A percentile compares a stretch with the other conserved stretches of the same genome.
These are phyloP conservation scores for Ditylenchus dipsaci DNA, from an alignment of 1,140 invertebrate genomes.

Conservation along the genomic window DNA sequence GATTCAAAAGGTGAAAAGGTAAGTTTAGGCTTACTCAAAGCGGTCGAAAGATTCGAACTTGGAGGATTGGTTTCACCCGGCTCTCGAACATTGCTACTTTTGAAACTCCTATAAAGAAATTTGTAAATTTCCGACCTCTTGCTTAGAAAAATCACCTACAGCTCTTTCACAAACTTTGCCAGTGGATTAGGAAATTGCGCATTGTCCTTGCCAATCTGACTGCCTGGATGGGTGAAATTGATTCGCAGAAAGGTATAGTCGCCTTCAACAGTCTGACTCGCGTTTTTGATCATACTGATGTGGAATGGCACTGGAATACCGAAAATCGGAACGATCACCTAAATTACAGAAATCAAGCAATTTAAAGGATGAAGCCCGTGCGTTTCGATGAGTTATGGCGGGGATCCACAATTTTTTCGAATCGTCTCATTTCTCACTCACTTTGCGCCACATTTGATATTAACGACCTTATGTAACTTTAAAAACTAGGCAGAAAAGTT, in stretches of 20 bases:
- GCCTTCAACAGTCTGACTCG: conserved; percentile 68
- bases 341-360: no score
- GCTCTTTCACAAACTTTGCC: conserved; percentile 94
- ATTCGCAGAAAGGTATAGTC: conserved; percentile 97
- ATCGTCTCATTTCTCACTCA: no score
- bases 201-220: conserved; percentile 79
- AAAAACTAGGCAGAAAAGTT: background rate
- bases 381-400: conserved; percentile 96
- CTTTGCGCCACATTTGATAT: no score
- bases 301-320: conserved; percentile 93
- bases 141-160: conserved; percentile 66
- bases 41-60: conserved; percentile 89
- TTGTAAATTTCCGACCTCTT: background rate
- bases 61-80: conserved; percentile 90
- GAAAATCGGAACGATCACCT: conserved; percentile 87
- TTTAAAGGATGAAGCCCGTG: no score
- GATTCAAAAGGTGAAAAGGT: no score
- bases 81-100: conserved; percentile 93
- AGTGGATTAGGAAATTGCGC: conserved; percentile 87
- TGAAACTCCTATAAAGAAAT: conserved; percentile 74
- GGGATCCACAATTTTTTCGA: conserved; percentile 71
- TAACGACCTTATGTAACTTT: conserved; percentile 14
- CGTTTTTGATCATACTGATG: conserved; percentile 86
- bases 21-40: conserved; percentile 66
- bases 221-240: conserved; percentile 97